Conservation (phyloP, 2,113 vertebrate species). For the Callipepla californica region DNA sequence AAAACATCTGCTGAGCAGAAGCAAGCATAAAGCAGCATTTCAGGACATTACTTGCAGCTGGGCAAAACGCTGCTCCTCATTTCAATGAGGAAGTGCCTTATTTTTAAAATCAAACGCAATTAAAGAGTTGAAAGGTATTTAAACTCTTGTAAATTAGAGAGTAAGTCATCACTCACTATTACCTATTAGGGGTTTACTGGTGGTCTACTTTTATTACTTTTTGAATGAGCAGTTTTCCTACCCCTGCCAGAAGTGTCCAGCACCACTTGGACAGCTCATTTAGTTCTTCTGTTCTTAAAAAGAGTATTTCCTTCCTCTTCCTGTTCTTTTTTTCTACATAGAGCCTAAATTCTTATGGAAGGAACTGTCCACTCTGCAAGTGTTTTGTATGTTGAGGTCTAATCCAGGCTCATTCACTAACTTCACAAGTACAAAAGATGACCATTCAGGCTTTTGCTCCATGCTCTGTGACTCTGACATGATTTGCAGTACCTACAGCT, state of each 20-base stretch:
- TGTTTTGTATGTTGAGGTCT: neutral
- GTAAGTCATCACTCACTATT: neutral
- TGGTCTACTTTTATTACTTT: neutral
- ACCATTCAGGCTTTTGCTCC: neutral
- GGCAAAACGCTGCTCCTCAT: neutral
- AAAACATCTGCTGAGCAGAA: neutral
- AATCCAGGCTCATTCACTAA: neutral
- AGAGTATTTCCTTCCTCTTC: neutral
- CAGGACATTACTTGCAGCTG: neutral
- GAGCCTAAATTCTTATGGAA: neutral
- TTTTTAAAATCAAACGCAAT: neutral
- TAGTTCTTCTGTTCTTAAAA: neutral
- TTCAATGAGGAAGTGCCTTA: neutral
- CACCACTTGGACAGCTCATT: neutral
- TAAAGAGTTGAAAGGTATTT: neutral
- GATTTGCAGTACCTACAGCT: neutral
- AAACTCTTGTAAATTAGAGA: neutral
- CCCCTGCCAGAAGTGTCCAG: neutral
- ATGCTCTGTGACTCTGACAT: neutral
- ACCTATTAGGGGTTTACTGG: neutral
- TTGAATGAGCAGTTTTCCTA: neutral
- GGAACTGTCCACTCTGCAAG: neutral
- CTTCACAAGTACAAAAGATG: neutral
- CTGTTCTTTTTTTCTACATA: neutral
- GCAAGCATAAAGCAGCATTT: neutral